Conservation (phyloP, 2,888 invertebrate genomes). For the Thera obeliscata region DNA sequence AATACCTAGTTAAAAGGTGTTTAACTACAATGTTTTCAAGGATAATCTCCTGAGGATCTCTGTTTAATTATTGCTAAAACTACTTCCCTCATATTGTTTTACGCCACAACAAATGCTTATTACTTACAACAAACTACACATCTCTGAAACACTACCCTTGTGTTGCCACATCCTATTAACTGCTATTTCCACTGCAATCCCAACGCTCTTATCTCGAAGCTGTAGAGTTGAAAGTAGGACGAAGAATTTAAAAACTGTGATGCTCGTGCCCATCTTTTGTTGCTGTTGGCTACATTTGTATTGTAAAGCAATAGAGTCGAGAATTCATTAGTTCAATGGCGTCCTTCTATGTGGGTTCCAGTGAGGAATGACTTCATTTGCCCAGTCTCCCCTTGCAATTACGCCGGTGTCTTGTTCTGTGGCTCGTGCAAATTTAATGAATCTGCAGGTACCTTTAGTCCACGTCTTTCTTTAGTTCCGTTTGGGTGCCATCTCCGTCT, state of each 20-base stretch:
- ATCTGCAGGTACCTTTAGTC: constrained; percentile 37
- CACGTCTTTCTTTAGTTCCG: constrained; percentile 40
- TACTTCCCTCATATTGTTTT: constrained; percentile 42
- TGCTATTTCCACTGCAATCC: constrained; percentile 20
- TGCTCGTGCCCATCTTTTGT: constrained; percentile 3
- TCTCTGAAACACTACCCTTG: constrained; percentile 53
- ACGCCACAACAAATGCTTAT: constrained; percentile 52
- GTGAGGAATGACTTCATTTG: constrained; percentile 68
- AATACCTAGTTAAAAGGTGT: too few species aligned
- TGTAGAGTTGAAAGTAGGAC: constrained; percentile 11
- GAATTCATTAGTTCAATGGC: constrained; percentile 14
- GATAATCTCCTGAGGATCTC: too few species aligned
- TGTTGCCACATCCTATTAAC: constrained; percentile 39
- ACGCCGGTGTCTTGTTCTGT: constrained; percentile 59
- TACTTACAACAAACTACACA: constrained; percentile 69
- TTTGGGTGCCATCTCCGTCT: constrained; percentile 18
- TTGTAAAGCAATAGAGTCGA: constrained; percentile 26
- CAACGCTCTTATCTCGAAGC: constrained; percentile 4
- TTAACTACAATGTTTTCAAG: too few species aligned
- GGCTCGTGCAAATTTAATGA: constrained; percentile 70
- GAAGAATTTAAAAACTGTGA: neutral
- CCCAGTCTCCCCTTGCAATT: constrained; percentile 62
- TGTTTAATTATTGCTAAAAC: constrained; percentile 22
- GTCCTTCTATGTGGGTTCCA: constrained; percentile 30
- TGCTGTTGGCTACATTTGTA: constrained; percentile 18